Evolutionary conservation across 2,797 vertebrate species (phyloP).

Genomic region (Pygocentrus nattereri): DNA sequence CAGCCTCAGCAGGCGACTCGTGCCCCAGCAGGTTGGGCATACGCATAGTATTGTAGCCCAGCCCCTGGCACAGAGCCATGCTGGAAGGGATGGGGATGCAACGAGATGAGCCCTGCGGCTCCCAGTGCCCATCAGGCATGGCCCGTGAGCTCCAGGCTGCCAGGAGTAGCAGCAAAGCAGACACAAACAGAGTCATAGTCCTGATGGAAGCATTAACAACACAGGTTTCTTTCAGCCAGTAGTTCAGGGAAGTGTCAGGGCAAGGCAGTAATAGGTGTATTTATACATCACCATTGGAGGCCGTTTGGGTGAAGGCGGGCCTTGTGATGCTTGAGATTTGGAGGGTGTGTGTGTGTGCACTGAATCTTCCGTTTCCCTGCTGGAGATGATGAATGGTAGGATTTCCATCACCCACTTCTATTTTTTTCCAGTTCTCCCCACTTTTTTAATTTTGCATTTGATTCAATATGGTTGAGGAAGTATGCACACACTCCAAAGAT

Average conservation of each 20-base stretch:
- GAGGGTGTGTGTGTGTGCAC: conserved; percentile 30
- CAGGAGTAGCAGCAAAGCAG: conserved; percentile 67
- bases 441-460: not conserved
- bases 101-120: conserved; percentile 77
- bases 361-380: conserved; percentile 25
- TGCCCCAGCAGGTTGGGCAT: conserved; percentile 88
- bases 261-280: conserved; percentile 71
- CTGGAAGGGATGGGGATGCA: conserved; percentile 78
- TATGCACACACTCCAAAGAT: too few species aligned
- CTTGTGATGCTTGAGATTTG: conserved; percentile 27
- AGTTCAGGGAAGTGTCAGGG: conserved; percentile 55
- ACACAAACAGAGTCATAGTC: conserved; percentile 29
- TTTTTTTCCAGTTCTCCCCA: not conserved
- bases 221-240: conserved; percentile 19
- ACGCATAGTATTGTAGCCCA: conserved; percentile 85
- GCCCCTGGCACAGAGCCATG: conserved; percentile 86
- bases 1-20: conserved; percentile 82
- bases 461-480: too few species aligned
- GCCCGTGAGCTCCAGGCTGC: conserved; percentile 50
- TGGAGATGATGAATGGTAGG: conserved; percentile 16
- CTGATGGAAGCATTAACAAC: conserved; percentile 37
- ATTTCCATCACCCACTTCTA: conserved; percentile 6
- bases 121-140: conserved; percentile 66
- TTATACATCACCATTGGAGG: conserved; percentile 74
- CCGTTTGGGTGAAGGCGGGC: conserved; percentile 49